These are phyloP conservation scores for Hestina assimilis DNA, from an alignment of 1,140 invertebrate genomes.

Conservation along the genomic window DNA sequence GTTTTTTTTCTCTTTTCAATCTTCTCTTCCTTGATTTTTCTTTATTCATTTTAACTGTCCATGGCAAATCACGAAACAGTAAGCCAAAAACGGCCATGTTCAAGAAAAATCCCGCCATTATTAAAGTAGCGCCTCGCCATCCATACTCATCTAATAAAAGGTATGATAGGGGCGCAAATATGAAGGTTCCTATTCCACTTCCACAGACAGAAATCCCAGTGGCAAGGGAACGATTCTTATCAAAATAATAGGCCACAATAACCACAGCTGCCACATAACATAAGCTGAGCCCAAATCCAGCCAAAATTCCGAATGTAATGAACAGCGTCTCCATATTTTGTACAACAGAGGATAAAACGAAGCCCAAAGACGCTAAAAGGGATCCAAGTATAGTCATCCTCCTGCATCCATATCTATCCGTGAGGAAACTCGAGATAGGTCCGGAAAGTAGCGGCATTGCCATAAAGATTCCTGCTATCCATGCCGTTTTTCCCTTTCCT, in stretches of 20 bases:
- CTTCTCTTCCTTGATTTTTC: constrained; percentile 81
- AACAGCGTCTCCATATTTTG: constrained; percentile 89
- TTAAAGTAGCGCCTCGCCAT: constrained; percentile 90
- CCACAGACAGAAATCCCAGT: constrained; percentile 96
- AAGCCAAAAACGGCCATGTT: constrained; percentile 93
- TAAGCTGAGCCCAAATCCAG: constrained; percentile 91
- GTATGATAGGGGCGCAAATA: constrained; percentile 92
- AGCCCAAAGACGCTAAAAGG: constrained; percentile 88
- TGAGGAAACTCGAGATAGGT: too few relatives aligned
- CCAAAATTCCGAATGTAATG: constrained; percentile 91
- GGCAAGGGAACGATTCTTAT: constrained; percentile 92
- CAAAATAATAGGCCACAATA: constrained; percentile 97
- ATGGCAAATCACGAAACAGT: constrained; percentile 90
- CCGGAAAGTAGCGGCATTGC: too few relatives aligned
- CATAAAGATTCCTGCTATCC: too few relatives aligned
- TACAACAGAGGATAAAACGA: constrained; percentile 87
- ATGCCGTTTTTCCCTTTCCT: too few relatives aligned
- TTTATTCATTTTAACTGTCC: constrained; percentile 83
- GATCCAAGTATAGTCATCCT: too few relatives aligned
- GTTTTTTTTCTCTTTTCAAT: too few relatives aligned
- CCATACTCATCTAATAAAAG: constrained; percentile 87
- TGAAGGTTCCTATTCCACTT: constrained; percentile 92
- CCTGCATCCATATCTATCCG: too few relatives aligned
- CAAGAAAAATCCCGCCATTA: constrained; percentile 90
- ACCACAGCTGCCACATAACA: constrained; percentile 95